These are phyloP conservation scores for Zaprionus ghesquierei DNA, from an alignment of 1,140 invertebrate genomes.

Conservation along the genomic window DNA sequence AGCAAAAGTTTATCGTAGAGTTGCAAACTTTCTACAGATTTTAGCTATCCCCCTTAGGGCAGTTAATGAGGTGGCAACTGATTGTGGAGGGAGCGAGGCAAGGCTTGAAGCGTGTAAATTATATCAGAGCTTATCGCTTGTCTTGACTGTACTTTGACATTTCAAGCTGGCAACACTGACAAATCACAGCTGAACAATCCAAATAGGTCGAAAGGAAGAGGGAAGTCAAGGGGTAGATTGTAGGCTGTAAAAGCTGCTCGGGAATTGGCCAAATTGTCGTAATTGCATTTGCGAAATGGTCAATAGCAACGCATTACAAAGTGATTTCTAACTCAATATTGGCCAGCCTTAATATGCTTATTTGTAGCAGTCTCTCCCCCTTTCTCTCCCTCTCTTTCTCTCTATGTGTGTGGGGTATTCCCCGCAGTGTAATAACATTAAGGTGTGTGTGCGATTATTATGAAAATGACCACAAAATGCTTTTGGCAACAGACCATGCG, in stretches of 20 bases:
- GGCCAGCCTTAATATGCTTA: slow-evolving; percentile 26
- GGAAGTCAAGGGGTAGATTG: background rate
- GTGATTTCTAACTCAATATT: slow-evolving; percentile 62
- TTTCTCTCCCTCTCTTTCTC: background rate
- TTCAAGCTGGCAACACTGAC: slow-evolving; percentile 6
- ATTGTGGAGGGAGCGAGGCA: background rate
- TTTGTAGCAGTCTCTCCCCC: background rate
- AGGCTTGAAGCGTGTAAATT: slow-evolving; percentile 40
- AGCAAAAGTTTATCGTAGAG: slow-evolving; percentile 58
- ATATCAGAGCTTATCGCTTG: background rate
- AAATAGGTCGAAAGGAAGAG: background rate
- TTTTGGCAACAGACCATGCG: slow-evolving; percentile 26
- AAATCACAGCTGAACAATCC: slow-evolving; percentile 40
- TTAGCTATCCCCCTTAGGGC: slow-evolving; percentile 4
- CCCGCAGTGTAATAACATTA: slow-evolving; percentile 68
- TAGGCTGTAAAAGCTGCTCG: slow-evolving; percentile 33
- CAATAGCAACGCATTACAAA: slow-evolving; percentile 57
- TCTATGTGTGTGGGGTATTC: slow-evolving; percentile 30
- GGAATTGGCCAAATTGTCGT: slow-evolving; percentile 54
- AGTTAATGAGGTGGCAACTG: slow-evolving; percentile 54
- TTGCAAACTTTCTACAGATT: slow-evolving; percentile 51
- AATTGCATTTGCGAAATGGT: slow-evolving; percentile 47
- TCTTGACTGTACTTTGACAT: slow-evolving; percentile 48
- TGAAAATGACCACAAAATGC: slow-evolving; percentile 69
- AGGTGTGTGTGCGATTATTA: slow-evolving; percentile 65